Conservation (phyloP, 2,797 vertebrate genomes). For the Cossypha heuglini region DNA sequence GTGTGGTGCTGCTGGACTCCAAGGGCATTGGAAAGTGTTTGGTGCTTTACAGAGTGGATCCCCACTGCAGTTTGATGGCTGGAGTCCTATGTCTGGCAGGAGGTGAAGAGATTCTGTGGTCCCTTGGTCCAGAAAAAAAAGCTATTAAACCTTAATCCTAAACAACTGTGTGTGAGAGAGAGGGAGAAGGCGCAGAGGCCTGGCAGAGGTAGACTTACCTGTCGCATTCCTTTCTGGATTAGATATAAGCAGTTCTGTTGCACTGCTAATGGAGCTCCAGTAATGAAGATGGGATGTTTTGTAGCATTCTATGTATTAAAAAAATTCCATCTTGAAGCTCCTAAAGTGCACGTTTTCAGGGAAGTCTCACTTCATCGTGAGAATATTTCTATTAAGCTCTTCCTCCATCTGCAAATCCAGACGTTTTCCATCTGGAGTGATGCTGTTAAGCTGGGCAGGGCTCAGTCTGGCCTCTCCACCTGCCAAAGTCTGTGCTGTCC, state of each 20-base stretch:
- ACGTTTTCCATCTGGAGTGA: slow-evolving; percentile 1
- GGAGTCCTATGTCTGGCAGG: background rate
- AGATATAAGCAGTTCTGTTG: background rate
- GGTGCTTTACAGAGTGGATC: background rate
- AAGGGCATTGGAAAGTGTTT: background rate
- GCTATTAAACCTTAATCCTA: background rate
- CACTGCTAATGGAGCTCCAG: background rate
- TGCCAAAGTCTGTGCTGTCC: background rate
- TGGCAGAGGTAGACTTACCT: background rate
- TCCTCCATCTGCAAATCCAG: background rate
- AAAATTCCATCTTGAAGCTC: background rate
- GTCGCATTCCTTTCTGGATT: background rate
- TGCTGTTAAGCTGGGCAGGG: background rate
- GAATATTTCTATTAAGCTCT: background rate
- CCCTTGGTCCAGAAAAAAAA: background rate
- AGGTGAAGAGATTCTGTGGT: background rate
- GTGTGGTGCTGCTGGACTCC: background rate
- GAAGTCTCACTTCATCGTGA: background rate
- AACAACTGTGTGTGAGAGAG: background rate
- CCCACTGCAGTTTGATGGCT: background rate
- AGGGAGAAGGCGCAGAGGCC: background rate
- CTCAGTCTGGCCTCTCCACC: background rate
- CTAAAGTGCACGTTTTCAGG: background rate
- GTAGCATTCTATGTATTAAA: background rate
- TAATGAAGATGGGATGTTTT: background rate